phyloP scores from a whole-genome alignment of 2,113 vertebrate species.

The Otis tarda region DNA sequence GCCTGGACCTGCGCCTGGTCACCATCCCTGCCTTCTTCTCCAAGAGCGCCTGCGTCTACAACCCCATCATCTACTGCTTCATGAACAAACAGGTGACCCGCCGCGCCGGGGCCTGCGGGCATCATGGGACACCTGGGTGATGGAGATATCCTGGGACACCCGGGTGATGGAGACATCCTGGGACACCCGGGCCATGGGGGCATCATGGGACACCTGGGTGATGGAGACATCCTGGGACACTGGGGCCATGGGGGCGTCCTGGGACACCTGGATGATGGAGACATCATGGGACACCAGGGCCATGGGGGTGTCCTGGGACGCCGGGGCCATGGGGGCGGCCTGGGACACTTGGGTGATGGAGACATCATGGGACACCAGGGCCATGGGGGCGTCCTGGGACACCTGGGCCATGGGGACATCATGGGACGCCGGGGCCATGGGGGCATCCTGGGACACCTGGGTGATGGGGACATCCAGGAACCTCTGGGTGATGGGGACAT shows the following conservation, averaged over 20 bases:
- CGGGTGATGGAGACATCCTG: rapidly evolving
- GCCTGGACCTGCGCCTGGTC: slow-evolving; percentile 80
- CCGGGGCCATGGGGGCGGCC: rapidly evolving
- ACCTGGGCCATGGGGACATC: rapidly evolving
- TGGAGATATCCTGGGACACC: not conserved
- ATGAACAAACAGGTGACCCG: slow-evolving; percentile 85
- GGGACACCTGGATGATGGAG: not conserved
- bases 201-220: not conserved
- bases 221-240: not conserved
- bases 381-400: not conserved
- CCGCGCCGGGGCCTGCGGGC: no score
- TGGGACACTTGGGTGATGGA: not conserved
- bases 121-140: rapidly evolving
- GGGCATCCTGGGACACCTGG: not conserved
- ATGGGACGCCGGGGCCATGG: rapidly evolving
- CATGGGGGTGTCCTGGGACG: no score
- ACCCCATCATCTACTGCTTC: slow-evolving; percentile 86
- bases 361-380: not conserved
- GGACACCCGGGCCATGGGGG: no score
- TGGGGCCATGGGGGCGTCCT: not conserved
- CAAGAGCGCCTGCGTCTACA: slow-evolving; percentile 84
- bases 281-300: not conserved
- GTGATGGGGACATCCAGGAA: no score
- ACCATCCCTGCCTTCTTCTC: slow-evolving; percentile 85
- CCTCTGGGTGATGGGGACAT: no score